phyloP scores from a whole-genome alignment of 2,797 vertebrate genomes.

The Micromesistius poutassou region DNA sequence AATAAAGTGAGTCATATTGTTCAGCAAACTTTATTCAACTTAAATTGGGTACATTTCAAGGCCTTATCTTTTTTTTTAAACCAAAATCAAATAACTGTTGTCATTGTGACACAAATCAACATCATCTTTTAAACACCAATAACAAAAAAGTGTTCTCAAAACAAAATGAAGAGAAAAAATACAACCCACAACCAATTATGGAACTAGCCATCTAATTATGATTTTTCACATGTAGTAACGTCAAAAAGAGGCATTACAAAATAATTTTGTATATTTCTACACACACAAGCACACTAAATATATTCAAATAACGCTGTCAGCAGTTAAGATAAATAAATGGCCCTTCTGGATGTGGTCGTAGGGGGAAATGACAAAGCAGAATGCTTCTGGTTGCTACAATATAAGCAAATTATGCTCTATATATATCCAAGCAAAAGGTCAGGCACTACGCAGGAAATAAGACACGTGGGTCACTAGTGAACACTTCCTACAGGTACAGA shows the following conservation, averaged over 20 bases:
- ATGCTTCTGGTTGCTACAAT: background rate
- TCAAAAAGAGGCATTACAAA: too few species aligned
- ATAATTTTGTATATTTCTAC: too few species aligned
- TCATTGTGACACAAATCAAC: background rate
- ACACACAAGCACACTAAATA: background rate
- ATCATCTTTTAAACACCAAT: background rate
- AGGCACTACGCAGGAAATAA: background rate
- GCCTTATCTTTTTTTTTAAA: background rate
- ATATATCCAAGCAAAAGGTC: background rate
- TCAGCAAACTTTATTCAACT: slow-evolving; percentile 1
- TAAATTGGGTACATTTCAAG: background rate
- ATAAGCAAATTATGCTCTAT: background rate
- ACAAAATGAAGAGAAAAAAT: background rate
- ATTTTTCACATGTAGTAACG: background rate
- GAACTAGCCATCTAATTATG: background rate
- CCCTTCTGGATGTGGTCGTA: background rate
- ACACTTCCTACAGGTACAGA: background rate
- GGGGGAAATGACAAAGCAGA: background rate
- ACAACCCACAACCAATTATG: background rate
- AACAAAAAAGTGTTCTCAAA: background rate
- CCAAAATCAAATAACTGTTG: background rate
- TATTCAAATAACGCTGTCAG: background rate
- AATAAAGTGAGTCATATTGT: background rate
- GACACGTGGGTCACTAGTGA: background rate
- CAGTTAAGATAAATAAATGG: background rate